Percentiles rank a stretch among this genome's conserved stretches.
Evolutionary conservation across 2,888 invertebrate genomes (phyloP).

Genomic region (Rhagophthalmus giganteus): DNA sequence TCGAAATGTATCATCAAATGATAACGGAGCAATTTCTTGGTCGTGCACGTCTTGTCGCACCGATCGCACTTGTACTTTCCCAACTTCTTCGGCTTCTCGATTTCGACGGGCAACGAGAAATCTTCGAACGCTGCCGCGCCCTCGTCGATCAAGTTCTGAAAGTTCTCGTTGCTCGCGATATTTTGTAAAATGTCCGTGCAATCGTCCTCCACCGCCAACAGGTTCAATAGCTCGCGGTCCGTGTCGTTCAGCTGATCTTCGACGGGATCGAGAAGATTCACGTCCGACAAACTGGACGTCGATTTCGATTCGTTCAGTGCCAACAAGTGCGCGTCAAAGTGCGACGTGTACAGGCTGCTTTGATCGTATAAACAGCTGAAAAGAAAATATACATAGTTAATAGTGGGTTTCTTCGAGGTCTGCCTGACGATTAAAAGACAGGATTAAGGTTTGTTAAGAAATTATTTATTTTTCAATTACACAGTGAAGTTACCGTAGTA

Average conservation of each 20-base stretch:
- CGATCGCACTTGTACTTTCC: constrained; percentile 44
- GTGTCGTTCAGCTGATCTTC: constrained; percentile 49
- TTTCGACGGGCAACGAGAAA: background rate
- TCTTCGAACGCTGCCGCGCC: constrained; percentile 23
- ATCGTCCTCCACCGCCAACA: constrained; percentile 49
- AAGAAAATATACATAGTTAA: constrained; percentile 28
- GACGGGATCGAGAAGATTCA: constrained; percentile 42
- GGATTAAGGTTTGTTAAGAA: too few relatives aligned
- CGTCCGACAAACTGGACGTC: constrained; percentile 29
- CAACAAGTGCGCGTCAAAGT: constrained; percentile 33
- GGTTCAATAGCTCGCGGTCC: constrained; percentile 49
- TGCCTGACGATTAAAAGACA: too few relatives aligned
- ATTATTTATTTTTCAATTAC: too few relatives aligned
- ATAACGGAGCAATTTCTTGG: constrained; percentile 48
- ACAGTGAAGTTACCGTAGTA: too few relatives aligned
- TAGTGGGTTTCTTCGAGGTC: too few relatives aligned
- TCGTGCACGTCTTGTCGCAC: constrained; percentile 45
- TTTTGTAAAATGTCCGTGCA: constrained; percentile 50
- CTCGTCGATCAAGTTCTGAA: constrained; percentile 45
- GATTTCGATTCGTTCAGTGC: constrained; percentile 41
- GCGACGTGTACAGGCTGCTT: constrained; percentile 36
- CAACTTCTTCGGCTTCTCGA: constrained; percentile 8
- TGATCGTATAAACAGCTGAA: constrained; percentile 42
- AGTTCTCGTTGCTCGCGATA: constrained; percentile 50
- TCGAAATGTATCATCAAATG: constrained; percentile 49